Conservation (phyloP, 2,888 invertebrate species). For the Syrphus vitripennis region DNA sequence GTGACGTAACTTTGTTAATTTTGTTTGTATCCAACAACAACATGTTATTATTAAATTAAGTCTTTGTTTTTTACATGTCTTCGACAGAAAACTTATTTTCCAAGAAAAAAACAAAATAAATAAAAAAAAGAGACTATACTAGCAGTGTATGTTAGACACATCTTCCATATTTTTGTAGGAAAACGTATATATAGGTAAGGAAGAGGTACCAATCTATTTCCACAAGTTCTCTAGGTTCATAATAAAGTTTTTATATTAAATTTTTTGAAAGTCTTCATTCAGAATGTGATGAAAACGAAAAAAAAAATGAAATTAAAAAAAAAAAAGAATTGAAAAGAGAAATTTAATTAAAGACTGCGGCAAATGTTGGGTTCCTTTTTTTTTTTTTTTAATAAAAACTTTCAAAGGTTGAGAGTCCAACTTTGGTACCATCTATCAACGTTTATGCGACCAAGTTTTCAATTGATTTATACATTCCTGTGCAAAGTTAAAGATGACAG, state of each 20-base stretch:
- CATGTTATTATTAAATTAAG: neutral
- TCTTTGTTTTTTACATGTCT: neutral
- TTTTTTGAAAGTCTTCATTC: conserved; percentile 21
- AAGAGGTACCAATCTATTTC: too few relatives aligned
- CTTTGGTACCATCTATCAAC: conserved; percentile 43
- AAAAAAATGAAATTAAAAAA: neutral
- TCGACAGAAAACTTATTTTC: neutral
- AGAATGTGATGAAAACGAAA: conserved; percentile 3
- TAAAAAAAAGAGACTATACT: neutral
- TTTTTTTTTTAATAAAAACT: conserved; percentile 12
- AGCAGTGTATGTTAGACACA: neutral
- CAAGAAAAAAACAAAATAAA: neutral
- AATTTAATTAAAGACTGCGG: conserved; percentile 36
- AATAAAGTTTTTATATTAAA: conserved; percentile 27
- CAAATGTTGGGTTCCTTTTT: neutral
- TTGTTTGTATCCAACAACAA: neutral
- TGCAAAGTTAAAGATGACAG: conserved; percentile 61
- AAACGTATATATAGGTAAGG: too few relatives aligned
- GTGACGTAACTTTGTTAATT: neutral
- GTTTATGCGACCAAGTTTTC: conserved; percentile 65
- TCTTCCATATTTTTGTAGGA: neutral
- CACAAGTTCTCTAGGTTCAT: conserved; percentile 6
- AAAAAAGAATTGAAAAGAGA: conserved; percentile 5
- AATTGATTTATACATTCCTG: conserved; percentile 67
- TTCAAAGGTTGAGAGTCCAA: conserved; percentile 23